Evolutionary conservation across 23 tunicate genomes (phyloP), one percentile per base, ranked within the genome.

Genomic region (Trididemnum miniatum): DNA sequence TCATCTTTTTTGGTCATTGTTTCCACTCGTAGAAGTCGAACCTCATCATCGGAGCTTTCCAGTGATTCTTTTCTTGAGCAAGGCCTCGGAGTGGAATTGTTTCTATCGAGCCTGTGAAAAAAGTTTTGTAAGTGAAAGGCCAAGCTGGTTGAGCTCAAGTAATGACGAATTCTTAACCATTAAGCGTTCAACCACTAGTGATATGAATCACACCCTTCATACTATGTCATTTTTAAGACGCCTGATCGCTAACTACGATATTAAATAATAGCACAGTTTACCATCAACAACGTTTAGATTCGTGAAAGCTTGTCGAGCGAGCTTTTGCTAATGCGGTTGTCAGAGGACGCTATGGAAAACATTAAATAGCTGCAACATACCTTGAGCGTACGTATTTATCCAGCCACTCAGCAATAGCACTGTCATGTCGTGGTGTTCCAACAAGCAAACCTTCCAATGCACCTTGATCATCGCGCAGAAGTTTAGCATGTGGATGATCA

Each of bases 381-480:
- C 97, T 81, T 59, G 82, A 34, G 35, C 89, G 44, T 7, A 91
- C 89, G 54, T 91, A 85, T 71, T 82, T 86, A 35, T 86, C 77
- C 69, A 91, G 64, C 97, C 97, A 91, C 27, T 85, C 87, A 38
- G 86, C 77, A 35, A 91, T 83, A 4, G 86, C 50, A 7, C 49
- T 40, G 80, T 91, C 97, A 52, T 75, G 85, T 49, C 80, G 77
- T n/a, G 52, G 24, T 3, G 80, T 63, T n/a, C 82, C 72, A 9
- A 51, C 65, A 49, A 91, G 86, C 44, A 91, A 62, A 12, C 89
- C 87, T 31, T 80, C 85, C 51, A 91, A 71, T 29, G 97, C 97
- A 18, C 97, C 97, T 34, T 76, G 87, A 59, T 91, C 97, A 91
- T 91, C 97, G 76, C 97, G 84, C 2, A 85, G 31, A 25, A 91